phyloP scores from a whole-genome alignment of 2,888 invertebrate species.

The Cheilosia vulpina region DNA sequence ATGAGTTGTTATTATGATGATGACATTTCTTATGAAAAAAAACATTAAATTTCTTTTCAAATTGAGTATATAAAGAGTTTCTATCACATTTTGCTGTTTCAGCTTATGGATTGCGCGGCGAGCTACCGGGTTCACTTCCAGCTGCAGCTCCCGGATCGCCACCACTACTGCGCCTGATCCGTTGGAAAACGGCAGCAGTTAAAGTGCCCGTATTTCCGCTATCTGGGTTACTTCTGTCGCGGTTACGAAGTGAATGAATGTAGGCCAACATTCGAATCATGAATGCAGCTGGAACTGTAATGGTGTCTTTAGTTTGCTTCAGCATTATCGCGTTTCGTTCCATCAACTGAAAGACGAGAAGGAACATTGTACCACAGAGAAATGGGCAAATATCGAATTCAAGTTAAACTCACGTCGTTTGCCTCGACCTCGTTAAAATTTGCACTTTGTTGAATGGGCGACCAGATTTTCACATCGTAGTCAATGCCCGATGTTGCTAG shows the following conservation, averaged over 20 bases:
- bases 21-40: not conserved
- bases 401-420: conserved; percentile 83
- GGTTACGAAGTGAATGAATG: conserved; percentile 86
- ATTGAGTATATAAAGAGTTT: conserved; percentile 23
- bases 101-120: conserved; percentile 21
- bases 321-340: conserved; percentile 92
- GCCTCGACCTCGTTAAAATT: conserved; percentile 87
- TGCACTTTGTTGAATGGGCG: conserved; percentile 87
- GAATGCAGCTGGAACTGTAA: conserved; percentile 93
- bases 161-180: conserved; percentile 42
- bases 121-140: conserved; percentile 28
- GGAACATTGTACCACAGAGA: not conserved
- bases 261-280: conserved; percentile 91
- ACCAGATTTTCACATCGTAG: conserved; percentile 93
- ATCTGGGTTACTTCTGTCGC: conserved; percentile 78
- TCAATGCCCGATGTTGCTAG: conserved; percentile 95
- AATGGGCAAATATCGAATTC: not conserved
- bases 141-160: conserved; percentile 17
- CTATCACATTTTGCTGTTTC: conserved; percentile 45
- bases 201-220: conserved; percentile 21
- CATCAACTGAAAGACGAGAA: conserved; percentile 85
- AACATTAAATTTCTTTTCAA: conserved; percentile 27
- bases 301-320: conserved; percentile 93
- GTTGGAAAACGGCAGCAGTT: conserved; percentile 42
- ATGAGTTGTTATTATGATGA: conserved; percentile 24